These are phyloP conservation scores for Dromiciops gliroides DNA, from an alignment of 2,113 vertebrate species.

Conservation along the genomic window DNA sequence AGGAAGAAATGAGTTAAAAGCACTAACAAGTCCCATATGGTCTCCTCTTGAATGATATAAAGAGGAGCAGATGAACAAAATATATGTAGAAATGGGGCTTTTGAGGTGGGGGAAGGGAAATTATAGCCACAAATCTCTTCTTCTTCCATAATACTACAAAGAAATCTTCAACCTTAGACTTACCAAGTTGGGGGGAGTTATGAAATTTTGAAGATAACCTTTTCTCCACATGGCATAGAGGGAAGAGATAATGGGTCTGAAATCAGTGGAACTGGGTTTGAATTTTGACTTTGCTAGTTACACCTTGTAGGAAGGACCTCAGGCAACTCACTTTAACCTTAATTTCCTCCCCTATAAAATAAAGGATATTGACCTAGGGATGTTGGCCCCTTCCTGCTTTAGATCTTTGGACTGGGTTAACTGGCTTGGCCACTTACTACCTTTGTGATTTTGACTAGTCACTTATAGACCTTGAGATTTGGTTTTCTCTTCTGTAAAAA, in stretches of 20 bases:
- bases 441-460: not conserved
- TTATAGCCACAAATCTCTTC: slow-evolving; percentile 52
- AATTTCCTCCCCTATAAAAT: not conserved
- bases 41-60: not conserved
- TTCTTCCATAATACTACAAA: slow-evolving; percentile 38
- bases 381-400: not conserved
- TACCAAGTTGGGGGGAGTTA: slow-evolving; percentile 43
- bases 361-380: not conserved
- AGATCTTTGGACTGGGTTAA: not conserved
- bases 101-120: slow-evolving; percentile 3
- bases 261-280: not conserved
- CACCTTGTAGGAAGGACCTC: not conserved
- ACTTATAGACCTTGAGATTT: not conserved
- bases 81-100: not conserved
- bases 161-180: not conserved
- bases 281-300: not conserved
- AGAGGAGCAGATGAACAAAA: not conserved
- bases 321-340: not conserved
- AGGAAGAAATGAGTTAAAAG: slow-evolving; percentile 50
- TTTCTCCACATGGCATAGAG: not conserved
- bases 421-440: not conserved
- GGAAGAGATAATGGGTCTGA: not conserved
- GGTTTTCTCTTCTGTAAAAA: not conserved
- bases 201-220: not conserved
- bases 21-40: not conserved